Conservation (phyloP, 2,797 vertebrate genomes). For the Crypturellus tataupa region DNA sequence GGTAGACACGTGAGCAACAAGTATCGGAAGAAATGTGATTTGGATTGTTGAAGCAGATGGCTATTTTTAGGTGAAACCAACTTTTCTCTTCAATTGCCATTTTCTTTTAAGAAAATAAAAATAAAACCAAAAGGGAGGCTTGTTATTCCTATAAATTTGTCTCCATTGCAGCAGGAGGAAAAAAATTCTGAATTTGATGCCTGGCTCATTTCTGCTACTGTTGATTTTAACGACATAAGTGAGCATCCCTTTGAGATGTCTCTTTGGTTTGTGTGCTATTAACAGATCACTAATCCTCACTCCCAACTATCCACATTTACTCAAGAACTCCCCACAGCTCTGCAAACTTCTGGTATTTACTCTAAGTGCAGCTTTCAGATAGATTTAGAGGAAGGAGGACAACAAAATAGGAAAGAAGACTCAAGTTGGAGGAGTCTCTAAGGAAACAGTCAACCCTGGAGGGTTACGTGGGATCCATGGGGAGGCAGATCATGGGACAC, state of each 20-base stretch:
- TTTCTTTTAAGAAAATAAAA: constrained; percentile 18
- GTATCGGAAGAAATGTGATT: background rate
- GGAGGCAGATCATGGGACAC: background rate
- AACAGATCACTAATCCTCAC: background rate
- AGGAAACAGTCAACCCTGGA: background rate
- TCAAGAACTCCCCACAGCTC: background rate
- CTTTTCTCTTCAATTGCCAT: background rate
- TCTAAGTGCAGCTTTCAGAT: background rate
- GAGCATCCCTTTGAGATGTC: background rate
- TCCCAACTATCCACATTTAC: background rate
- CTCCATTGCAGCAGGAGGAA: background rate
- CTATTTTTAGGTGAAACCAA: constrained; percentile 40
- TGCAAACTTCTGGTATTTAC: background rate
- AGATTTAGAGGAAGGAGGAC: background rate
- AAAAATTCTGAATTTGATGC: background rate
- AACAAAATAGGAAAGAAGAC: background rate
- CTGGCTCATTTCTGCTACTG: background rate
- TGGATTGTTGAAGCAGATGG: constrained; percentile 37
- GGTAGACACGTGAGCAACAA: constrained; percentile 3
- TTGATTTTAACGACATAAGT: background rate
- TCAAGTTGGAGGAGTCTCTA: background rate
- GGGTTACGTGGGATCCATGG: background rate
- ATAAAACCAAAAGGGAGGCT: background rate
- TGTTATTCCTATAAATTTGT: background rate
- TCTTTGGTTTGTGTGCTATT: background rate